These are phyloP conservation scores for Lepeophtheirus nordmannii DNA, from an alignment of 2,888 invertebrate genomes.

Conservation along the genomic window DNA sequence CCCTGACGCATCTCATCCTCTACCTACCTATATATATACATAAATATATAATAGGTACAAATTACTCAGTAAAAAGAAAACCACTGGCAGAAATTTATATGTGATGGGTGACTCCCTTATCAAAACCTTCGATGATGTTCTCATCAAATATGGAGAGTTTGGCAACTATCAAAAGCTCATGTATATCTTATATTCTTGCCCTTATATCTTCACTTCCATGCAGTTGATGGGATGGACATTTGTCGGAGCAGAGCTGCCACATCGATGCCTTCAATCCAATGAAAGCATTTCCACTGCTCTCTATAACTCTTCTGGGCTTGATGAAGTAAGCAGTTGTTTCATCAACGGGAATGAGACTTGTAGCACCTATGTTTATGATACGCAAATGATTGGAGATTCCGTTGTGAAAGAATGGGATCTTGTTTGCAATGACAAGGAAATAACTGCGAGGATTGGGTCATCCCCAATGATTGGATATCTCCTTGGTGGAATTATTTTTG, in stretches of 20 bases:
- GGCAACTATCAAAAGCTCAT: conserved; percentile 20
- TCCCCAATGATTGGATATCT: conserved; percentile 23
- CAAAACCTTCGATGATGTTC: conserved; percentile 18
- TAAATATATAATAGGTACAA: no score
- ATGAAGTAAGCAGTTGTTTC: neutral
- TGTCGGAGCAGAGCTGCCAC: conserved; percentile 10
- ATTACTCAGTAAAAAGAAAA: no score
- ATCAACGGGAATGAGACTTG: neutral
- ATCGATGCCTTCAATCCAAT: conserved; percentile 10
- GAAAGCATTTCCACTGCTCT: neutral
- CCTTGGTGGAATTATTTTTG: conserved; percentile 21
- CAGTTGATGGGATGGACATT: conserved; percentile 24
- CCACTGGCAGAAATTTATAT: no score
- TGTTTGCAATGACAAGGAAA: conserved; percentile 3
- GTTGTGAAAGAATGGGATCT: conserved; percentile 7
- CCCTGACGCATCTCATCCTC: no score
- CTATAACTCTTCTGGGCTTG: neutral
- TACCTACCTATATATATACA: no score
- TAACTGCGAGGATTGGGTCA: conserved; percentile 11
- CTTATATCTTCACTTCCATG: conserved; percentile 22
- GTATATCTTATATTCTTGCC: conserved; percentile 20
- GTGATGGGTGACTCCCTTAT: neutral
- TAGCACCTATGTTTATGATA: neutral
- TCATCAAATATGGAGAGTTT: conserved; percentile 22
- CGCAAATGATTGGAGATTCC: conserved; percentile 16